Evolutionary conservation across 2,797 vertebrate species (phyloP).

Genomic region (Cynopterus sphinx): DNA sequence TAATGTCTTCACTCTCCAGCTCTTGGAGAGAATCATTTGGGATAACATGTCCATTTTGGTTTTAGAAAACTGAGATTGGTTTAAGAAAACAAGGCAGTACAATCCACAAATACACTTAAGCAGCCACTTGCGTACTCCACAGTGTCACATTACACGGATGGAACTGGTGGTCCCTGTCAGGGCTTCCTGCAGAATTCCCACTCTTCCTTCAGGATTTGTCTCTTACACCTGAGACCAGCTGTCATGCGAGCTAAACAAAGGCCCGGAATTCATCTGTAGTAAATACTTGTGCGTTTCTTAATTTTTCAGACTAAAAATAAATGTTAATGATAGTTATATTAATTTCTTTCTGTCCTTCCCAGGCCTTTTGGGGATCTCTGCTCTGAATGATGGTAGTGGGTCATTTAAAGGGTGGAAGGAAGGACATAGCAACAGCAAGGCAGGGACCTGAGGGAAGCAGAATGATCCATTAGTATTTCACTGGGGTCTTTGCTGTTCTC

Average conservation of each 20-base stretch:
- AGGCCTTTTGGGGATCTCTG: background rate
- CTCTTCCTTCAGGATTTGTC: background rate
- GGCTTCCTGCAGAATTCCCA: background rate
- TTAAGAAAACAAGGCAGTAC: background rate
- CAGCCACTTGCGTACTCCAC: no score
- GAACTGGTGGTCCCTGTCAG: background rate
- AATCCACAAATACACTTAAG: background rate
- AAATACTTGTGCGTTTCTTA: background rate
- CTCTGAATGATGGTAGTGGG: background rate
- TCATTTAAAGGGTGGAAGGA: background rate
- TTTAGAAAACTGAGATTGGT: background rate
- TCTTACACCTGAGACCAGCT: background rate
- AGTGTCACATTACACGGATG: background rate
- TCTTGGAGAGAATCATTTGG: background rate
- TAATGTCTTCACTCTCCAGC: background rate
- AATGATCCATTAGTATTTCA: accelerated
- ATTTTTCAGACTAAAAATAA: background rate
- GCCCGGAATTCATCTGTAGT: background rate
- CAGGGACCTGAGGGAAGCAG: background rate
- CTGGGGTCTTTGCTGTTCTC: background rate
- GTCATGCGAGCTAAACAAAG: background rate
- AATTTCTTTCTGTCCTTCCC: background rate
- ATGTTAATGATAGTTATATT: background rate
- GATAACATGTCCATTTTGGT: no score
- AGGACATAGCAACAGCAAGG: background rate